A percentile compares a stretch with the other conserved stretches of the same genome.
Evolutionary conservation across 2,797 vertebrate species (phyloP).

Genomic region (Threskiornis aethiopicus): DNA sequence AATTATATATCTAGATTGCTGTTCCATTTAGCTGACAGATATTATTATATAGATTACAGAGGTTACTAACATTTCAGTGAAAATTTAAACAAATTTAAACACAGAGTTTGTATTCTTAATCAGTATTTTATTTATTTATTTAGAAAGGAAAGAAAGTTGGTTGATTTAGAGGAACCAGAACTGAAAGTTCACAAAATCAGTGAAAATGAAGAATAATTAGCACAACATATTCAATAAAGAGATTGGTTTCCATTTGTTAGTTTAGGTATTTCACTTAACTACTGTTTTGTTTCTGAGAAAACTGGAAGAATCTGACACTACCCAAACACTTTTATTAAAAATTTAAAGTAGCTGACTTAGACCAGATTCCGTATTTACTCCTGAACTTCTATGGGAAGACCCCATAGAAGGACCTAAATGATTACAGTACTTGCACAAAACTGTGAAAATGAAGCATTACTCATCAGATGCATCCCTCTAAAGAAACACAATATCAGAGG

Average conservation of each 20-base stretch:
- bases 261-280: background rate
- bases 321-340: background rate
- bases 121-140: background rate
- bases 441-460: background rate
- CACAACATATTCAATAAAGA: background rate
- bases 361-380: background rate
- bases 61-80: background rate
- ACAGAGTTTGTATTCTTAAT: background rate
- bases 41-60: background rate
- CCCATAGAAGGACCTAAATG: background rate
- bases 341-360: background rate
- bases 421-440: background rate
- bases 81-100: background rate
- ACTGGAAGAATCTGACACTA: background rate
- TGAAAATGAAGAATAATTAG: background rate
- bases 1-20: background rate
- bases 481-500: accelerated
- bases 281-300: background rate
- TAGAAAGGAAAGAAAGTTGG: background rate
- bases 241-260: background rate
- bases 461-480: background rate
- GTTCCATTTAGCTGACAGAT: background rate
- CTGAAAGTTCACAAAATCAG: background rate
- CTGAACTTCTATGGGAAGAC: background rate
- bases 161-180: background rate